Evolutionary conservation across 2,113 vertebrate genomes (phyloP).

Genomic region (Stictonetta naevosa): DNA sequence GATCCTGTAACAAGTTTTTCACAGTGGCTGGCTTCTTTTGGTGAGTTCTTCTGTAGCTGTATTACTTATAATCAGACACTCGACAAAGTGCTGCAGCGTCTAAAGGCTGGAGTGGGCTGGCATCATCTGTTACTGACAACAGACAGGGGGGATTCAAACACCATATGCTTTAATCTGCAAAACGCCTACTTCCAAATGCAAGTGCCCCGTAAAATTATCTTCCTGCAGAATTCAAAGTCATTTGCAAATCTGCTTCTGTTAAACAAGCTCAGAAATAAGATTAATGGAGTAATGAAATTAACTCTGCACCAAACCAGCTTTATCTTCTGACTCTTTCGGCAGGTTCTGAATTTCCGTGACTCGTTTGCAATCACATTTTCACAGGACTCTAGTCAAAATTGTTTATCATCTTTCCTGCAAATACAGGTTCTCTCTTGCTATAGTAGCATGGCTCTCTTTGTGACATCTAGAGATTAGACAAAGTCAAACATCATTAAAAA

Average conservation of each 20-base stretch:
- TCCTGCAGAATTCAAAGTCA: conserved; percentile 20
- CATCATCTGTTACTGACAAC: not conserved
- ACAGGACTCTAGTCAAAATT: not conserved
- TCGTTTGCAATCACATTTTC: not conserved
- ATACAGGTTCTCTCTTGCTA: not conserved
- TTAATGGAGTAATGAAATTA: conserved; percentile 32
- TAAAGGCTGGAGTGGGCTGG: not conserved
- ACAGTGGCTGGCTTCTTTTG: not conserved
- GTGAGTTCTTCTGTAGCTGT: not conserved
- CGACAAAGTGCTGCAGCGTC: not conserved
- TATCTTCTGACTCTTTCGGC: not conserved
- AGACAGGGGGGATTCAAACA: conserved; percentile 2
- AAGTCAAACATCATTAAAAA: not conserved
- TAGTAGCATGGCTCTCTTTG: not conserved
- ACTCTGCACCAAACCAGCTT: not conserved
- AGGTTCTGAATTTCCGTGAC: not conserved
- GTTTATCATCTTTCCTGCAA: not conserved
- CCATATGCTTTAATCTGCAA: conserved; percentile 36
- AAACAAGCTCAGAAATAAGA: conserved; percentile 32
- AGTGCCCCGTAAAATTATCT: conserved; percentile 34
- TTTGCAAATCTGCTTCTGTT: conserved; percentile 21
- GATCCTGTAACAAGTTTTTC: not conserved
- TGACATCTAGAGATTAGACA: not conserved
- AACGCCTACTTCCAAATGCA: not conserved
- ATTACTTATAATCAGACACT: conserved; percentile 7